These are phyloP conservation scores for Crotalus viridis DNA, from an alignment of 2,113 vertebrate species.

Conservation along the genomic window DNA sequence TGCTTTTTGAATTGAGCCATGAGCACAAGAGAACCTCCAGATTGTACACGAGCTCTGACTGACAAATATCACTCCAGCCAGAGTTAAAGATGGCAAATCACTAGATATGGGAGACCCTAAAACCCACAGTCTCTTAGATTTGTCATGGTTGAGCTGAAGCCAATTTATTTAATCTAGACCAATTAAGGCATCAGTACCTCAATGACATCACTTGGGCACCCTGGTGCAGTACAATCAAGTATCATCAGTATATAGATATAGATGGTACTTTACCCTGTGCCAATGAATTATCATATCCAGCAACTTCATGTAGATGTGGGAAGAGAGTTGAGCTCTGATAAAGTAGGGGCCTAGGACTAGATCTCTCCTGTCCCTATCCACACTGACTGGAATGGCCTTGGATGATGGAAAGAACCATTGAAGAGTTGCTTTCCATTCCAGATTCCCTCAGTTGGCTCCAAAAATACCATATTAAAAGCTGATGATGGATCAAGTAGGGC, in stretches of 20 bases:
- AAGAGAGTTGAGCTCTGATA: not conserved
- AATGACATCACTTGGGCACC: not conserved
- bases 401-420: not conserved
- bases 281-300: not conserved
- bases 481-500: not conserved
- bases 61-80: not conserved
- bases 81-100: not conserved
- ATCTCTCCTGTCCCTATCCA: not conserved
- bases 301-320: not conserved
- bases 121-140: not conserved
- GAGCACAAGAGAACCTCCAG: not conserved
- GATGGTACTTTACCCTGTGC: not conserved
- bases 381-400: not conserved
- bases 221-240: not conserved
- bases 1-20: not conserved
- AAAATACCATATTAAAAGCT: not conserved
- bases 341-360: not conserved
- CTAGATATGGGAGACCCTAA: not conserved
- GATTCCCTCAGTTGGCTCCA: not conserved
- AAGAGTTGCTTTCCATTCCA: not conserved
- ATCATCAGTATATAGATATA: not conserved
- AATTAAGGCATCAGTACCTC: not conserved
- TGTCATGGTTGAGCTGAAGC: not conserved
- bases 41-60: not conserved
- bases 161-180: not conserved